A percentile compares a stretch with the other conserved stretches of the same genome.
These are phyloP conservation scores for Tyria jacobaeae DNA, from an alignment of 2,888 invertebrate species.

Conservation along the genomic window DNA sequence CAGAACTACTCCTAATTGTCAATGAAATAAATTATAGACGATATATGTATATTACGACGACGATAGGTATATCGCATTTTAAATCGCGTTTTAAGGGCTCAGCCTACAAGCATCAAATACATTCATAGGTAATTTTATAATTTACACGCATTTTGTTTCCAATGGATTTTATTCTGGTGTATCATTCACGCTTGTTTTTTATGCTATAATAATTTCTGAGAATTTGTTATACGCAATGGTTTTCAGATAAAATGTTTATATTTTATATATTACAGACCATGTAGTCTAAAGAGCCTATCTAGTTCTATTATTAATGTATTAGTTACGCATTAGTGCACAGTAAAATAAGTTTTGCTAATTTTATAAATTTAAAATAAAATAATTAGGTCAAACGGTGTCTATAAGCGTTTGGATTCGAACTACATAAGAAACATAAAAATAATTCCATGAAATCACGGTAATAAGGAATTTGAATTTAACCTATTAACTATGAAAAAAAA, in stretches of 20 bases:
- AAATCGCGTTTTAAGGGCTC: constrained; percentile 5
- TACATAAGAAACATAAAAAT: neutral
- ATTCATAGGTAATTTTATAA: constrained; percentile 22
- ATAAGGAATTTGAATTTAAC: neutral
- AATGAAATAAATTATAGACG: no score
- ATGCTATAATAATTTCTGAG: constrained; percentile 50
- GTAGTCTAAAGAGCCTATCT: constrained; percentile 18
- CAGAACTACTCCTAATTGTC: no score
- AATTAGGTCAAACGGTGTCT: neutral
- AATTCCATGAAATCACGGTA: neutral
- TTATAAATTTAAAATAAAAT: neutral
- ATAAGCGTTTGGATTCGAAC: neutral
- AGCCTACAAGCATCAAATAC: constrained; percentile 16
- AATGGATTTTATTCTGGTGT: constrained; percentile 41
- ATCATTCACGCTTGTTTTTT: constrained; percentile 46
- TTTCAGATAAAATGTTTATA: constrained; percentile 43
- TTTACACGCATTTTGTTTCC: constrained; percentile 42
- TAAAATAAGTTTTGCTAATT: neutral
- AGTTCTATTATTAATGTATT: constrained; percentile 12
- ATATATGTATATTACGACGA: no score
- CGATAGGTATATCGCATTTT: neutral
- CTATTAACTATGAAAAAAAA: neutral
- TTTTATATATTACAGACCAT: constrained; percentile 43
- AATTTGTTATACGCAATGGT: constrained; percentile 42
- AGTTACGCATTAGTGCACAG: constrained; percentile 2